phyloP scores from a whole-genome alignment of 2,797 vertebrate species.

The Xyrichtys novacula region DNA sequence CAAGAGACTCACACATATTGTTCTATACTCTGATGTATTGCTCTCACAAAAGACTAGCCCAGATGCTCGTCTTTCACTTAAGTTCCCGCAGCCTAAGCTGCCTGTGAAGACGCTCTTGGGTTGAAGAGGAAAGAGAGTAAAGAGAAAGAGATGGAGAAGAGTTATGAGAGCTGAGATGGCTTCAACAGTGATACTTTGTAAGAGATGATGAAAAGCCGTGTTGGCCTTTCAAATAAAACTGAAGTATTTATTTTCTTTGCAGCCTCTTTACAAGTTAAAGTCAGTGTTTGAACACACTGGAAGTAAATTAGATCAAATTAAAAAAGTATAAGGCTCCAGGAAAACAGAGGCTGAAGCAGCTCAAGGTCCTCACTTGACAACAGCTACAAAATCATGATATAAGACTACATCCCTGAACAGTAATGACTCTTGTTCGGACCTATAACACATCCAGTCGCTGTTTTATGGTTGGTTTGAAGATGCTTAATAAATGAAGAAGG shows the following conservation, averaged over 20 bases:
- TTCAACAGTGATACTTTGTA: conserved; percentile 5
- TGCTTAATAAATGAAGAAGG: conserved; percentile 1
- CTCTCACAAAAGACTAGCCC: conserved; percentile 98
- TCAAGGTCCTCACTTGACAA: conserved; percentile 12
- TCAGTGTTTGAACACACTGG: not conserved
- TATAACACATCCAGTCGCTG: not conserved
- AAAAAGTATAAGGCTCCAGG: not conserved
- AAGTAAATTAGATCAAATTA: not conserved
- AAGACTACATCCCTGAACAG: conserved; percentile 2
- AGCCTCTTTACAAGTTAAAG: not conserved
- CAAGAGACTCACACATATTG: conserved; percentile 92
- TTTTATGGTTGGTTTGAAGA: not conserved
- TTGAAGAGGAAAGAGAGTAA: conserved; percentile 73
- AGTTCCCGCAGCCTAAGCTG: conserved; percentile 95
- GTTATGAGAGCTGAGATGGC: conserved; percentile 30
- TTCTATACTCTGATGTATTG: conserved; percentile 92
- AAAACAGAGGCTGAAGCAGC: not conserved
- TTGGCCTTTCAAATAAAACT: not conserved
- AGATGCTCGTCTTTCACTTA: conserved; percentile 94
- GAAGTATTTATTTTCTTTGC: not conserved
- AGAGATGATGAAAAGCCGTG: not conserved
- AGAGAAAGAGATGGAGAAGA: conserved; percentile 42
- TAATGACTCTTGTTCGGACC: not conserved
- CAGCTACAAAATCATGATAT: not conserved
- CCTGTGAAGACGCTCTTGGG: conserved; percentile 96